Base-by-base conservation (phyloP, 2,113 vertebrate species). In the Merops nubicus region DNA sequence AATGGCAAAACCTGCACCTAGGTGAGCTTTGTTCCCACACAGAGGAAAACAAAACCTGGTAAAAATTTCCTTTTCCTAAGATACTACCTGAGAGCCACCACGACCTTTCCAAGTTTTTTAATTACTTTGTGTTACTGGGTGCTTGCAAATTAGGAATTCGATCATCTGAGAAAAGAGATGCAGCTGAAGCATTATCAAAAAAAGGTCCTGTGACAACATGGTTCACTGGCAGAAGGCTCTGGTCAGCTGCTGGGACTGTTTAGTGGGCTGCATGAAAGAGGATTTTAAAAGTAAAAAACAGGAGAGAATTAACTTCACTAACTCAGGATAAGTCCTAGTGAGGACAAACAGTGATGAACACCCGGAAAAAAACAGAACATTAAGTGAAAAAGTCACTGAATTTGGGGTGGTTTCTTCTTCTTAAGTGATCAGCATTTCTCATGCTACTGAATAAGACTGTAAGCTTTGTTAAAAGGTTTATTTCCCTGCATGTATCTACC, bases 91-190 rank as follows among this genome's bases (percentile, higher is more conserved):
- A 63, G 31, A 88, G 62, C 21, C 31, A 69, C 31, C 5, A 17
- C 33, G 59, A 63, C 26, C 19, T 36, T 29, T 54, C 59, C 36
- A 73, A 28, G 28, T 56, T 85, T 82, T 42, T 79, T 59, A 79
- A 92, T 85, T 85, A 73, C 67, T 85, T 33, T 21, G n/a, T 36
- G 9, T 51, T 89, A 91, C 25, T 0, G 0, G 14, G 45, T 43
- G 47, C 45, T 92, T 91, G 50, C 63, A 88, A 88, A 96, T 83
- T 33, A 91, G 90, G 42, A 91, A 86, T 91, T 80, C 77, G 59
- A 90, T 93, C 68, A 88, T 76, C 63, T 90, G 78, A 85, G 23
- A 43, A 83, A 36, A 63, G 38, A 72, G 16, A 79, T 40, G 15
- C 65, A 79, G 57, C 63, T 20, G 34, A 94, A 89, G 45, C 26